Conservation (phyloP, 2,797 vertebrate genomes). For the Lateolabrax maculatus region DNA sequence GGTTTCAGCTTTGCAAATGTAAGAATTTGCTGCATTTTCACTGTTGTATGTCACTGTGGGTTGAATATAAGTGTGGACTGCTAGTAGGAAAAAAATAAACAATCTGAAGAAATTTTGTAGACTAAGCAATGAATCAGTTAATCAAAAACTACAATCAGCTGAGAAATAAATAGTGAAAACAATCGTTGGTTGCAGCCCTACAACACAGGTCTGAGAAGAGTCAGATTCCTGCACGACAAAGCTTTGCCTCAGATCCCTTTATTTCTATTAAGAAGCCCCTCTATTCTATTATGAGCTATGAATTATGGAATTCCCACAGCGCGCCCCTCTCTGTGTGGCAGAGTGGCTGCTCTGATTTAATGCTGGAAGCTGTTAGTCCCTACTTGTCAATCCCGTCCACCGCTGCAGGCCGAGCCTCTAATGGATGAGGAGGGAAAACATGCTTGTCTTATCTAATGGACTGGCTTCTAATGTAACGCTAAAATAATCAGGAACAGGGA, state of each 20-base stretch:
- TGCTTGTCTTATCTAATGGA: slow-evolving; percentile 68
- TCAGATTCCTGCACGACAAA: slow-evolving; percentile 23
- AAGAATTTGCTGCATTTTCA: neutral
- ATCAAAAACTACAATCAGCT: slow-evolving; percentile 1
- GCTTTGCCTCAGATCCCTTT: slow-evolving; percentile 25
- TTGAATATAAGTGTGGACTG: neutral
- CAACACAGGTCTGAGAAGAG: slow-evolving; percentile 43
- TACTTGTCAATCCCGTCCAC: slow-evolving; percentile 20
- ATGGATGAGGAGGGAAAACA: slow-evolving; percentile 73
- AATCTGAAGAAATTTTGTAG: neutral
- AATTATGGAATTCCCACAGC: slow-evolving; percentile 74
- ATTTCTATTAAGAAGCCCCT: slow-evolving; percentile 68
- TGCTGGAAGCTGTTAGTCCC: slow-evolving; percentile 64
- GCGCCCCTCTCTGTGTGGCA: slow-evolving; percentile 32
- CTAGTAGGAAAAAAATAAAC: neutral
- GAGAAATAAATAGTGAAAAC: neutral
- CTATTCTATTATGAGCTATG: slow-evolving; percentile 75
- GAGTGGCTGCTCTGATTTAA: slow-evolving; percentile 71
- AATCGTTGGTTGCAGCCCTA: neutral
- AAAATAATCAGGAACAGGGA: slow-evolving; percentile 68
- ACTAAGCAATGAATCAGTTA: neutral
- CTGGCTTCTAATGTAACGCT: slow-evolving; percentile 70
- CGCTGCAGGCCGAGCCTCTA: slow-evolving; percentile 65
- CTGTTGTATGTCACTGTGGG: neutral
- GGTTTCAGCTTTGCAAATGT: neutral